Conservation (phyloP, 2,888 invertebrate genomes). For the Pristionchus arcanus region DNA sequence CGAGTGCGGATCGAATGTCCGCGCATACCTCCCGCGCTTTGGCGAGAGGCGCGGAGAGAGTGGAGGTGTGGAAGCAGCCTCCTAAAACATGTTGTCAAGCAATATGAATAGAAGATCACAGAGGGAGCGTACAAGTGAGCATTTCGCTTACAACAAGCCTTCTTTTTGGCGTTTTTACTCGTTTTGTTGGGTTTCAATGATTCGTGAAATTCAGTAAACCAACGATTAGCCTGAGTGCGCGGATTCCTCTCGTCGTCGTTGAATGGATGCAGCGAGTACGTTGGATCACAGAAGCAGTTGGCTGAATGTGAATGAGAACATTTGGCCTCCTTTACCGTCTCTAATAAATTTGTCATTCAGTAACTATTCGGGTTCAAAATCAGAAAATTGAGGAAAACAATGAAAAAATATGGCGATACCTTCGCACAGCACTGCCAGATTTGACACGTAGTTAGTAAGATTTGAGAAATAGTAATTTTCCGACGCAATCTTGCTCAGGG, state of each 20-base stretch:
- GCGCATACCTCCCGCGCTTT: background rate
- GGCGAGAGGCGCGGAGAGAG: background rate
- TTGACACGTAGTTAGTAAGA: background rate
- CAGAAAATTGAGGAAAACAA: no score
- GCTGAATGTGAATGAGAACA: background rate
- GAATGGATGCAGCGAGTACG: background rate
- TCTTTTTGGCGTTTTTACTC: no score
- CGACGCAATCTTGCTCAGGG: background rate
- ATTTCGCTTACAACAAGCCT: no score
- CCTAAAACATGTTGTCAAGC: background rate
- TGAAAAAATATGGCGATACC: background rate
- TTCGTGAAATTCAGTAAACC: background rate
- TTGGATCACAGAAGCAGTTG: slow-evolving; percentile 5
- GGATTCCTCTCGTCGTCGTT: slow-evolving; percentile 15
- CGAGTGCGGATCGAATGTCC: background rate
- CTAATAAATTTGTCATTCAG: no score
- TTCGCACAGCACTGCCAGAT: background rate
- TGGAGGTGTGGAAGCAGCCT: background rate
- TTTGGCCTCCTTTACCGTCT: no score
- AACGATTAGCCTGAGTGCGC: background rate
- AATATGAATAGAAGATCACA: background rate
- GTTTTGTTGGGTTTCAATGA: background rate
- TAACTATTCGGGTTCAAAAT: no score
- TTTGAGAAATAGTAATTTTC: background rate
- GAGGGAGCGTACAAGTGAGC: no score